Percentiles rank a stretch among this genome's conserved stretches.
Conservation (phyloP, 2,888 invertebrate species). For the Chymomyza fuscimana region DNA sequence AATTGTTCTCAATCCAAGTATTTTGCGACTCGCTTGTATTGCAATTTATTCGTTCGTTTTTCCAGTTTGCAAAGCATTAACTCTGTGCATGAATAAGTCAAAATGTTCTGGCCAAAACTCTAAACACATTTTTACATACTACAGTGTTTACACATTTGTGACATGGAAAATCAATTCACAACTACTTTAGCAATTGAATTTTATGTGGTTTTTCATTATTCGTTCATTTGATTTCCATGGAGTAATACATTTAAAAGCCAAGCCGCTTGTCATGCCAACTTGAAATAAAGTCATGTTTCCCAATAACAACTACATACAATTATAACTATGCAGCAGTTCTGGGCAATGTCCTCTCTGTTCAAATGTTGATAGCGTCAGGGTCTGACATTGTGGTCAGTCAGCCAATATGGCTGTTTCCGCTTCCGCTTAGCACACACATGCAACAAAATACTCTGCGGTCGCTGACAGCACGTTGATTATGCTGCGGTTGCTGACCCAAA, state of each 20-base stretch:
- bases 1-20: too few species aligned
- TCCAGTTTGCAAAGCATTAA: too few species aligned
- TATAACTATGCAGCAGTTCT: not conserved
- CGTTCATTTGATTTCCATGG: not conserved
- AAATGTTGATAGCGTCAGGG: constrained; percentile 34
- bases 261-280: not conserved
- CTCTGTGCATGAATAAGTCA: too few species aligned
- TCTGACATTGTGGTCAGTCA: constrained; percentile 55
- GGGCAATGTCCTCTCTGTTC: not conserved
- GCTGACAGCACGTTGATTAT: constrained; percentile 64
- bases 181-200: not conserved
- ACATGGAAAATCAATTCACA: not conserved
- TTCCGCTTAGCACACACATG: constrained; percentile 38
- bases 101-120: not conserved
- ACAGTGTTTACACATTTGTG: not conserved
- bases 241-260: not conserved
- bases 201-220: not conserved
- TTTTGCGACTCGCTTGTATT: too few species aligned
- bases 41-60: too few species aligned
- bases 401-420: constrained; percentile 36
- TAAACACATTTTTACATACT: not conserved
- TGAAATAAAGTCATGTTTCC: constrained; percentile 38
- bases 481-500: constrained; percentile 44
- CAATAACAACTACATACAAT: constrained; percentile 8
- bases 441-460: constrained; percentile 65